phyloP scores from a whole-genome alignment of 2,113 vertebrate genomes.

The Reinhardtius hippoglossoides region DNA sequence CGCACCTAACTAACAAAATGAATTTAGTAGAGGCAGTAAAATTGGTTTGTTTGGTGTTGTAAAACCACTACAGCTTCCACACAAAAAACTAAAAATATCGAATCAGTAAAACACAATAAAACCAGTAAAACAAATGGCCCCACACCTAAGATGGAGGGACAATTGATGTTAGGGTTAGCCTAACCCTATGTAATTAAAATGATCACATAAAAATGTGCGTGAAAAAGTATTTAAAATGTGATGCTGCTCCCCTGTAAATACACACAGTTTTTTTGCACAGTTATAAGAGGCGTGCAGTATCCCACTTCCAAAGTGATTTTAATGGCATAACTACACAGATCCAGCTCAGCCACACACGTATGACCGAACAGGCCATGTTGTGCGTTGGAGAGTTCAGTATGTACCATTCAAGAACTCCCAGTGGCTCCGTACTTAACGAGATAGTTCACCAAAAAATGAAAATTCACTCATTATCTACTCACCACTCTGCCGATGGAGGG shows the following conservation, averaged over 20 bases:
- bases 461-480: too few relatives aligned
- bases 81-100: neutral
- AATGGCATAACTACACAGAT: too few relatives aligned
- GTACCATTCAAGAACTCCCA: too few relatives aligned
- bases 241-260: neutral
- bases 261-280: neutral
- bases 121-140: neutral
- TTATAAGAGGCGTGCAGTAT: neutral
- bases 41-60: neutral
- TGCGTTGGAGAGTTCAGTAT: neutral
- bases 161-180: neutral
- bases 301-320: neutral
- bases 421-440: too few relatives aligned
- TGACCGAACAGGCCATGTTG: neutral
- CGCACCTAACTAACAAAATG: neutral
- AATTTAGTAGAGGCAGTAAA: neutral
- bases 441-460: too few relatives aligned
- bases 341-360: neutral
- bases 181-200: neutral
- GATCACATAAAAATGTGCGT: neutral
- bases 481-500: too few relatives aligned
- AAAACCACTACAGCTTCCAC: neutral
- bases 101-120: neutral
- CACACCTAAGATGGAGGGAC: too few relatives aligned
- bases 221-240: neutral